Conservation (phyloP, 2,113 vertebrate species). For the Ginglymostoma cirratum region DNA sequence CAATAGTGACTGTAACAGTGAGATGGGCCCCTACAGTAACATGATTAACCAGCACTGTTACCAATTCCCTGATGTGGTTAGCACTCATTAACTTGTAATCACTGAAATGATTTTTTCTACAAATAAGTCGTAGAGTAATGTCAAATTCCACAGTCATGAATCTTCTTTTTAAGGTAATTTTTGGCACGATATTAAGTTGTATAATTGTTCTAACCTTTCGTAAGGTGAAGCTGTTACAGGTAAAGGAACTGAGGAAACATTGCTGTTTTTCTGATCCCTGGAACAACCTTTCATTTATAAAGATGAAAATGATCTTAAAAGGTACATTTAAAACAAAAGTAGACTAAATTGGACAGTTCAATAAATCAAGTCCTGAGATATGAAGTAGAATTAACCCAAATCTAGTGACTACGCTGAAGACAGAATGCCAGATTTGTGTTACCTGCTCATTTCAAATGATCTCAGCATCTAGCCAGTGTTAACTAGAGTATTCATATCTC, state of each 20-base stretch:
- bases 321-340: neutral
- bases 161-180: neutral
- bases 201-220: neutral
- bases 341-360: neutral
- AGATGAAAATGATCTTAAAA: neutral
- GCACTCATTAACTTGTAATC: neutral
- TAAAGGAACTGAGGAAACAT: neutral
- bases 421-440: neutral
- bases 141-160: neutral
- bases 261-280: neutral
- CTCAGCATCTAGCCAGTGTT: neutral
- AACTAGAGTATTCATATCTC: neutral
- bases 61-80: neutral
- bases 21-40: neutral
- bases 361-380: neutral
- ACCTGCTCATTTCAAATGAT: neutral
- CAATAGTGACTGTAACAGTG: constrained; percentile 14
- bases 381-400: neutral
- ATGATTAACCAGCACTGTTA: neutral
- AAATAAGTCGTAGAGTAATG: neutral
- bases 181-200: neutral
- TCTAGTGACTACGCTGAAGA: neutral
- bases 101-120: neutral
- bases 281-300: neutral
- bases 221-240: too few relatives aligned